Conservation (phyloP, 2,113 vertebrate genomes). For the Urocolius indicus region DNA sequence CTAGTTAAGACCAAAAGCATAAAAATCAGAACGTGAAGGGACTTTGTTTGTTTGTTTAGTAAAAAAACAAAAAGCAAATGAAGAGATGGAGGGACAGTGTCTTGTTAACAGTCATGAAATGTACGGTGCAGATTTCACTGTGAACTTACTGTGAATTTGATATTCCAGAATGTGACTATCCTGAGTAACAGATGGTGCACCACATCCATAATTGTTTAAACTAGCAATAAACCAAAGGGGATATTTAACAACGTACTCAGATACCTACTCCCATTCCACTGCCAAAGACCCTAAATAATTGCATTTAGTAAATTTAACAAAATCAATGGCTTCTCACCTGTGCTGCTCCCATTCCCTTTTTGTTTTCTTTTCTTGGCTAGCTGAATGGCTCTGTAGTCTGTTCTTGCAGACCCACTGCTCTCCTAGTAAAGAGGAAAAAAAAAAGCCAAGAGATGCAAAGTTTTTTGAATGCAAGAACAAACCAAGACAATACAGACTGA, state of each 20-base stretch:
- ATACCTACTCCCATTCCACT: not conserved
- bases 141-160: not conserved
- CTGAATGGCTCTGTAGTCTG: conserved; percentile 95
- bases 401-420: conserved; percentile 92
- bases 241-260: not conserved
- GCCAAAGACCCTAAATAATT: not conserved
- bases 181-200: not conserved
- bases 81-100: not conserved
- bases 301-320: not conserved
- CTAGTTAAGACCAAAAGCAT: not conserved
- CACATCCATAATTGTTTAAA: not conserved
- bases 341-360: conserved; percentile 77
- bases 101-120: not conserved
- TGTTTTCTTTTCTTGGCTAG: conserved; percentile 92
- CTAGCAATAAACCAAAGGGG: not conserved
- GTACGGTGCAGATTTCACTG: not conserved
- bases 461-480: conserved; percentile 37
- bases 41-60: not conserved
- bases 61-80: not conserved
- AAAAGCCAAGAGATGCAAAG: conserved; percentile 42
- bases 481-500: not conserved
- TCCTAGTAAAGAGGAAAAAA: conserved; percentile 76
- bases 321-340: conserved; percentile 76
- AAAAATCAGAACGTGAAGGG: not conserved
- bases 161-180: not conserved